These are phyloP conservation scores for Priocnemis perturbator DNA, from an alignment of 2,888 invertebrate genomes.

Conservation along the genomic window DNA sequence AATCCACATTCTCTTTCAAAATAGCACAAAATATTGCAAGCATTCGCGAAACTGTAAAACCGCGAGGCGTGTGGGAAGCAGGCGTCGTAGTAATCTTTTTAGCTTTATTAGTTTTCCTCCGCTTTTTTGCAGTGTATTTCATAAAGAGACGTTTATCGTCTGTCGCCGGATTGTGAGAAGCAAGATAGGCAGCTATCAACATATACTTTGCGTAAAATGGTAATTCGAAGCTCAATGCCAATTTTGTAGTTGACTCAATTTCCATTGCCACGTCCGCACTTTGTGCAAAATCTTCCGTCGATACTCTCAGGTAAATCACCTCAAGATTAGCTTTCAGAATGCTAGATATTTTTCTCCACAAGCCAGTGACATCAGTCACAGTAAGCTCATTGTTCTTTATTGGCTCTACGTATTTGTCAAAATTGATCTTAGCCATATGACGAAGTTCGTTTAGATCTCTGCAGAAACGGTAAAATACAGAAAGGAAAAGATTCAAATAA, in stretches of 20 bases:
- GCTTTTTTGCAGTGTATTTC: constrained; percentile 85
- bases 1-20: constrained; percentile 87
- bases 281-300: constrained; percentile 61
- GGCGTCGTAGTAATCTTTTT: constrained; percentile 75
- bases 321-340: constrained; percentile 85
- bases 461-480: constrained; percentile 90
- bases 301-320: constrained; percentile 84
- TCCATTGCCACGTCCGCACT: constrained; percentile 60
- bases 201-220: constrained; percentile 94
- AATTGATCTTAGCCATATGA: constrained; percentile 87
- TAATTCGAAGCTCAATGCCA: constrained; percentile 81
- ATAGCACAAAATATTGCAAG: constrained; percentile 94
- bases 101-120: constrained; percentile 60
- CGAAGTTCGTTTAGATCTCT: constrained; percentile 89
- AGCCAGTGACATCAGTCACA: constrained; percentile 80
- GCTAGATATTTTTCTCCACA: constrained; percentile 89
- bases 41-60: constrained; percentile 87
- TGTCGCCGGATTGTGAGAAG: constrained; percentile 93
- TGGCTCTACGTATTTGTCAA: constrained; percentile 87
- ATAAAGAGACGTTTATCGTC: constrained; percentile 92
- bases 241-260: constrained; percentile 67
- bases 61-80: constrained; percentile 77
- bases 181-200: constrained; percentile 92
- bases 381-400: constrained; percentile 81
- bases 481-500: constrained; percentile 88